Base-by-base conservation (phyloP, 2,113 vertebrate species). In the Anser brachyrhynchus region DNA sequence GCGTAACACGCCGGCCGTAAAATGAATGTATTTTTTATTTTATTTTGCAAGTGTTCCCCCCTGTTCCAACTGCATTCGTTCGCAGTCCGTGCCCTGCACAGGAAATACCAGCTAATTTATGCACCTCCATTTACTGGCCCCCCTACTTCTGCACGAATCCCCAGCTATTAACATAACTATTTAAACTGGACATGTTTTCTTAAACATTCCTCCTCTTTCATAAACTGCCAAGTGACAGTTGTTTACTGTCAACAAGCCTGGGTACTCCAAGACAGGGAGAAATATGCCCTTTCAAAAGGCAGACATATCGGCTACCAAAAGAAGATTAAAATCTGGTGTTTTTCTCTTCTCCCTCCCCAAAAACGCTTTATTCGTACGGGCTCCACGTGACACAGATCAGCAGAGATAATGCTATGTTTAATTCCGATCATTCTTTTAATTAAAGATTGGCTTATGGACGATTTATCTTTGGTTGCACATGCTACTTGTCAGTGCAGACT, bases 211-310 rank as follows among this genome's bases (percentile, higher is more conserved):
- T 59, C 58, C 61, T 66, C 96, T 95, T 97, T 96, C 93, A 96
- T 93, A 92, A 96, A 93, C 77, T 95, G 95, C 95, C 96, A 96
- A 96, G 93, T 93, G 93, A 96, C 96, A 96, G 91, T 91, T 97
- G 96, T 94, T 96, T 96, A 96, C 95, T 95, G 92, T 95, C 96
- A 96, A 96, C 93, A 96, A 89, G 89, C 67, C 91, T 28, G 81
- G 89, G 71, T 94, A 79, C 87, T 94, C 77, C 37, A 79, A 73
- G 87, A 82, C 92, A 71, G 58, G 74, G 91, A 92, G 81, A 91
- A 94, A 92, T 93, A 73, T 25, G 77, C 87, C 91, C 87, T 92
- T 95, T 83, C 71, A 76, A 91, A 92, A 92, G 54, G 77, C 92
- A 94, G 92, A 76, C 77, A 64, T 31, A 93, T 65, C 0, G 39